Evolutionary conservation across 1,140 invertebrate genomes (phyloP), one percentile per base, ranked within the genome.

Genomic region (Zaprionus gabonicus): DNA sequence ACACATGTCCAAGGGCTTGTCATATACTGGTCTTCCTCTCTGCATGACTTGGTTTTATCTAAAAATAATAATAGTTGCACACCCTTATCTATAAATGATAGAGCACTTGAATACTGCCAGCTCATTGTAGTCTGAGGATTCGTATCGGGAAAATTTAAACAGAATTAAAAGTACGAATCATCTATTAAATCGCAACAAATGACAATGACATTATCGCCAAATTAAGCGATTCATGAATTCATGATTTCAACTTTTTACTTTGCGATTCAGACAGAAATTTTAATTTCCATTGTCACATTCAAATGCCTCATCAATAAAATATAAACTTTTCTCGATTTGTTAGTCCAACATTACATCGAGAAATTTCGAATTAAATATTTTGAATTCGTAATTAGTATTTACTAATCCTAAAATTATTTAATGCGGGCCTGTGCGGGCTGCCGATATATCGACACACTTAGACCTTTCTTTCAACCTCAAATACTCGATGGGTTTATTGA

Each of bases 21-120:
- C 44, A 9, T 38, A 9, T 38, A 46, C 28, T 25, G 5, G 6
- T 41, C 55, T 28, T 34, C 1, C 3, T 12, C 31, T 28, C 51
- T 15, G 25, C 34, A 28, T 56, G 51, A 56, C 25, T 13, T 13
- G 15, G 15, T 65, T 38, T 44, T 66, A 66, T 66, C 51, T 41
- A 67, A 57, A 7, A 44, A 20, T 41, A 15, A 31, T 36, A 25
- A n/a, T 31, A 34, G 44, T 27, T 23, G 38, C n/a, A 23, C 58
- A 41, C 20, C 25, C 23, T 60, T 60, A 60, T 60, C 58, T 27
- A 10, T 13, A 5, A 46, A 44, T 62, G 59, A 46, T 44, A 51
- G 46, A 51, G 12, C 23, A 51, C 10, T 51, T 1, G 20, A 51
- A 51, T 23, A 20, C 10, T 25, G 46, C 46, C 12, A 51, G 20